phyloP scores from a whole-genome alignment of 2,888 invertebrate species.

The Nezara viridula region DNA sequence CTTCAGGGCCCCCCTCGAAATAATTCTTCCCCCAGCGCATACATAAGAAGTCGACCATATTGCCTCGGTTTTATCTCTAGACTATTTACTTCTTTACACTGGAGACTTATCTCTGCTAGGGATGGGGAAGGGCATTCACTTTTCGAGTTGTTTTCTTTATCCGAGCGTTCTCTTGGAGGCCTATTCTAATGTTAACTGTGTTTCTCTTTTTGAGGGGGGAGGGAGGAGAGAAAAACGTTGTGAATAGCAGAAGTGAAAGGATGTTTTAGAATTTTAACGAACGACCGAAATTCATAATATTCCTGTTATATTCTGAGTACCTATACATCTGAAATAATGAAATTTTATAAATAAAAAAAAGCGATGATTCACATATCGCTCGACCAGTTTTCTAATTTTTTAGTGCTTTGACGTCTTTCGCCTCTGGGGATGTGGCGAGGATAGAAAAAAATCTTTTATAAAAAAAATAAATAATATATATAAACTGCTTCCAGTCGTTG shows the following conservation, averaged over 20 bases:
- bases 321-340: background rate
- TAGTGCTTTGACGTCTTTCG: too few relatives aligned
- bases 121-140: constrained; percentile 10
- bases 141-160: constrained; percentile 40
- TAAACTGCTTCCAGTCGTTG: too few relatives aligned
- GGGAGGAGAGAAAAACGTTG: background rate
- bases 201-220: background rate
- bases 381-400: too few relatives aligned
- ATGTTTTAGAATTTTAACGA: background rate
- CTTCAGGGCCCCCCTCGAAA: background rate
- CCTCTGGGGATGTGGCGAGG: too few relatives aligned
- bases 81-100: constrained; percentile 43
- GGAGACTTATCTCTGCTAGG: constrained; percentile 29
- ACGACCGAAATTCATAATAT: background rate
- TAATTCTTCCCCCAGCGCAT: background rate
- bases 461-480: too few relatives aligned
- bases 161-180: background rate
- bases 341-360: too few relatives aligned
- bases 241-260: background rate
- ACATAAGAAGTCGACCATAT: constrained; percentile 22
- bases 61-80: background rate
- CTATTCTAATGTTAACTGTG: constrained; percentile 22
- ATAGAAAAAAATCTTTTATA: too few relatives aligned
- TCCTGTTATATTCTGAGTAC: background rate
- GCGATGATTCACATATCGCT: too few relatives aligned